Base-by-base conservation (phyloP, 2,888 invertebrate species). In the Agapostemon virescens region DNA sequence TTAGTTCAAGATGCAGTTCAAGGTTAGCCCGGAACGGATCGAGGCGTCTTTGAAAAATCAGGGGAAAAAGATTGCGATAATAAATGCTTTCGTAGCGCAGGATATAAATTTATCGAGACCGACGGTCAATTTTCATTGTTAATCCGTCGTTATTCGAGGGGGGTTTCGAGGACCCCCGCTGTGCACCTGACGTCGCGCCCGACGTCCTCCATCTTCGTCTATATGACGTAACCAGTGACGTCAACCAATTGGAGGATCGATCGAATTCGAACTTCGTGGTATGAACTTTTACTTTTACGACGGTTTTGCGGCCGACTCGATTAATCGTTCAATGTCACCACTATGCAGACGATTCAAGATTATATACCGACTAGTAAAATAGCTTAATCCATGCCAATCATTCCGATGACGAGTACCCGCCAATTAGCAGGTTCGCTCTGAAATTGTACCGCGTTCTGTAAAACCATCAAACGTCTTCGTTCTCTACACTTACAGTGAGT, bases 201-300 rank as follows among this genome's bases (percentile, higher is more conserved):
- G 2, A 6, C 26, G 69, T 68, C 76, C 71, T 81, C 77, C 74
- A 61, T 84, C 87, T 82, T 83, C 61, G 72, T 88, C 81, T 83
- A 83, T 84, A 45, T 86, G 88, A 88, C 89, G 89, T 86, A 84
- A 88, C 69, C 40, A 69, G 77, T 89, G 89, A 89, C 89, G 88
- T 88, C 84, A 83, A 79, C 77, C 69, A 84, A 77, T 74, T 77
- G 80, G 69, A 69, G 71, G 82, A 89, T 89, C 89, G 89, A 89
- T 89, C 75, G 73, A 85, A 74, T 74, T 77, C 40, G 69, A 70
- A 79, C 49, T 74, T 74, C 71, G 15, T 23, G n/a, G 20, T 36
- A 23, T 1, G 20, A 40, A 52, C 49, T 72, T 67, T 69, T 69
- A 74, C 58, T 38, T 69, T 74, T 33, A 20, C 36, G 5, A 23